Evolutionary conservation across 1,140 invertebrate species (phyloP), one percentile per base, ranked within the genome.

Genomic region (Drosophila dunni): DNA sequence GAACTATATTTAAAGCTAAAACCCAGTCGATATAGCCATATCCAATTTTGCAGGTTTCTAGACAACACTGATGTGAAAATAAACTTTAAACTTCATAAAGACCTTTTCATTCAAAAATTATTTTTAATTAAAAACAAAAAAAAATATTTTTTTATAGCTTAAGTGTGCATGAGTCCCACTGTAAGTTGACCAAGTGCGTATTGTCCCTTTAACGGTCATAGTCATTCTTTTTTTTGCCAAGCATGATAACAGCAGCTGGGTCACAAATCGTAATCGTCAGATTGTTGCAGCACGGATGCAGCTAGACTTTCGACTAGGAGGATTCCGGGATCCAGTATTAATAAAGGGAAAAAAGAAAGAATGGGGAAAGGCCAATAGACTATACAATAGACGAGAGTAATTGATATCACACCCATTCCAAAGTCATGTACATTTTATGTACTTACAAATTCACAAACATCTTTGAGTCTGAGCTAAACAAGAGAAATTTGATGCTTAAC

Each of bases 201-300:
- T 73, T 73, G 72, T 75, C 65, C 56, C 66, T 48, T 75, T 69
- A 70, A 69, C 72, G 36, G 58, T 44, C 51, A 29, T 34, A 42
- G 24, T 33, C 40, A 29, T 29, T 29, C 24, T 29, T 61, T 74
- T 58, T 63, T 57, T 63, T 57, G 48, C 51, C 44, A 64, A 64
- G 38, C 72, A 57, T 65, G 67, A 64, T 56, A 60, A 45, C 72
- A 75, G 66, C 67, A 70, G 66, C 67, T 70, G 67, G 72, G 58
- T 56, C 60, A 63, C 72, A 63, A 69, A 70, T 75, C 53, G 67
- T 57, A 63, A 64, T 45, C 67, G 67, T 45, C 44, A 33, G 60
- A 44, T 58, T 75, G 67, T 44, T 64, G 54, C 53, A 64, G 60
- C 54, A 36, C 42, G 40, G 62, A 51, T 66, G 69, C 36, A 66